Percentiles rank a stretch among this genome's conserved stretches.
phyloP scores from a whole-genome alignment of 2,113 vertebrate genomes.

The Orientallactaga bullata region DNA sequence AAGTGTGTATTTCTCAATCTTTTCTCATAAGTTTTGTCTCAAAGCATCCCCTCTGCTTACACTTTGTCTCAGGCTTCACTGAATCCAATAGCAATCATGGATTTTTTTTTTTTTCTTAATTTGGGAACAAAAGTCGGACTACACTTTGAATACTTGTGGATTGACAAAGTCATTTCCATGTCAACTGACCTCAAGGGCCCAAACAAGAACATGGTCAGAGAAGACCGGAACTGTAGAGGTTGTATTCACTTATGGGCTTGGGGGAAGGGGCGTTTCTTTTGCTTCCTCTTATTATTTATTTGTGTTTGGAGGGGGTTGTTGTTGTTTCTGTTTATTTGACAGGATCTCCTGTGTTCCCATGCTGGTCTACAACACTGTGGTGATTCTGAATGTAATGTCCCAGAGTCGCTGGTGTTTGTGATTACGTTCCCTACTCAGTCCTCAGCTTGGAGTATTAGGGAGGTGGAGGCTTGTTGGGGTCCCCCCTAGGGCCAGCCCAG shows the following conservation, averaged over 20 bases:
- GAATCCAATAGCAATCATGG: neutral
- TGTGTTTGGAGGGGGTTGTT: too few relatives aligned
- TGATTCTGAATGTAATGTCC: too few relatives aligned
- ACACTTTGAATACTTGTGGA: neutral
- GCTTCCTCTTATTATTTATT: neutral
- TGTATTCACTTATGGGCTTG: neutral
- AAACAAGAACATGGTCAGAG: neutral
- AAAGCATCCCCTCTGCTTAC: neutral
- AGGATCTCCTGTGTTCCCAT: too few relatives aligned
- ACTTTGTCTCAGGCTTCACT: neutral
- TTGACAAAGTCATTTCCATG: neutral
- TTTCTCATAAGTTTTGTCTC: neutral
- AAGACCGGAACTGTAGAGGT: neutral
- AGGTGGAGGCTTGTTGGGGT: too few relatives aligned
- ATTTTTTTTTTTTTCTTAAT: constrained; percentile 6
- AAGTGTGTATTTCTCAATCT: neutral
- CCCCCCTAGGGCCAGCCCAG: too few relatives aligned
- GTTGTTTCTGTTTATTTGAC: too few relatives aligned
- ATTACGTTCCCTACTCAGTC: too few relatives aligned
- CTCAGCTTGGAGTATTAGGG: too few relatives aligned
- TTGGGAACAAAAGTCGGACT: neutral
- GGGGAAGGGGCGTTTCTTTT: neutral
- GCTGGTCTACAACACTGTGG: too few relatives aligned
- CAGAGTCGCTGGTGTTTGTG: too few relatives aligned
- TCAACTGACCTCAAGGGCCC: neutral